Evolutionary conservation across 1,140 invertebrate species (phyloP).

Genomic region (Calycopis cecrops): DNA sequence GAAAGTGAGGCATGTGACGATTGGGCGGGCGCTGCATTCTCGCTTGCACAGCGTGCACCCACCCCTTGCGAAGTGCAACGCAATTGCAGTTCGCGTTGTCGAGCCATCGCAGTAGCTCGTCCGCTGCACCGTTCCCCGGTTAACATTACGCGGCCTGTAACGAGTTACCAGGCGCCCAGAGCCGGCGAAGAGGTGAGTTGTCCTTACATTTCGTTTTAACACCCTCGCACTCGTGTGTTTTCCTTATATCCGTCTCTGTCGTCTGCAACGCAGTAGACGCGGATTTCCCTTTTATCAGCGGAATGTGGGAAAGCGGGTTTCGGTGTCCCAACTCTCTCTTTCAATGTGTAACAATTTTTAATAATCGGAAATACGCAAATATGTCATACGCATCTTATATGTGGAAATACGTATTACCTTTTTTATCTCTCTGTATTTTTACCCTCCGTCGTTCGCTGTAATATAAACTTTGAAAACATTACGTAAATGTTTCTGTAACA

Average conservation of each 20-base stretch:
- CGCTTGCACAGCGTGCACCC: slow-evolving; percentile 68
- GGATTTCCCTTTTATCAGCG: slow-evolving; percentile 69
- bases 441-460: no score
- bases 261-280: slow-evolving; percentile 32
- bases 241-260: slow-evolving; percentile 43
- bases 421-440: no score
- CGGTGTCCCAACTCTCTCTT: slow-evolving; percentile 70
- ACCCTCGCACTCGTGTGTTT: slow-evolving; percentile 39
- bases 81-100: slow-evolving; percentile 57
- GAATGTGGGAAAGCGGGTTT: slow-evolving; percentile 72
- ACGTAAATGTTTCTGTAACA: slow-evolving; percentile 8
- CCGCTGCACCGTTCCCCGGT: slow-evolving; percentile 36
- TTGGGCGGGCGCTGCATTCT: slow-evolving; percentile 69
- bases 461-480: not conserved
- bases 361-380: not conserved
- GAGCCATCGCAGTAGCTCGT: slow-evolving; percentile 52
- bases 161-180: slow-evolving; percentile 60
- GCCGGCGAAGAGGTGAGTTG: slow-evolving; percentile 51
- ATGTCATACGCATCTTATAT: no score
- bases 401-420: no score
- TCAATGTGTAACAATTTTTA: slow-evolving; percentile 54
- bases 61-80: slow-evolving; percentile 54
- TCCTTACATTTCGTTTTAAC: slow-evolving; percentile 50
- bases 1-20: slow-evolving; percentile 68
- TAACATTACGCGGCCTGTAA: slow-evolving; percentile 67